A percentile compares a stretch with the other conserved stretches of the same genome.
These are phyloP conservation scores for Corvus cornix DNA, from an alignment of 2,113 vertebrate genomes.

Conservation along the genomic window DNA sequence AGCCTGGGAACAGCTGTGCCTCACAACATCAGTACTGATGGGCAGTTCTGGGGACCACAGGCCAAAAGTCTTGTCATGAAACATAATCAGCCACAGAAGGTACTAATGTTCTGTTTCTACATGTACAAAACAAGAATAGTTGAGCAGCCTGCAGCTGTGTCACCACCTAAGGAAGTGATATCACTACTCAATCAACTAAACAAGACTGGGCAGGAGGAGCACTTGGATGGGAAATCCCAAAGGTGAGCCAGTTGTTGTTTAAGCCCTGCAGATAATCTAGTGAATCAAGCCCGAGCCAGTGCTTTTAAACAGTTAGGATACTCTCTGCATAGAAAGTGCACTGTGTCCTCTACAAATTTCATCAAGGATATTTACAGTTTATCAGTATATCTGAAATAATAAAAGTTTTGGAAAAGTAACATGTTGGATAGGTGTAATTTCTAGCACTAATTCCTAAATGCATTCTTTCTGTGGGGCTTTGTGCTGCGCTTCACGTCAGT, in stretches of 20 bases:
- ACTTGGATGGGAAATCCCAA: not conserved
- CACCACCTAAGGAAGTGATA: not conserved
- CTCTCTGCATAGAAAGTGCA: not conserved
- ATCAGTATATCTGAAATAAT: not conserved
- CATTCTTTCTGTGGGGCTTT: not conserved
- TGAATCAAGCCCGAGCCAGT: rapidly evolving
- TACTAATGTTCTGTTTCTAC: not conserved
- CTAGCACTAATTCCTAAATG: not conserved
- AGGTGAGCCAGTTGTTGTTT: not conserved
- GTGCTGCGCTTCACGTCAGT: not conserved
- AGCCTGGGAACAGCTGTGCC: not conserved
- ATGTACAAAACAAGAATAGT: not conserved
- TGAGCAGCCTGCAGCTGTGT: not conserved
- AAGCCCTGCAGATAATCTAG: not conserved
- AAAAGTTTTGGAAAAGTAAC: not conserved
- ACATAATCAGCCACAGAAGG: not conserved
- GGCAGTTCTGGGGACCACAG: not conserved
- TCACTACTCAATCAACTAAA: not conserved
- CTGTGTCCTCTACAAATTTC: not conserved
- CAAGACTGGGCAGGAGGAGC: not conserved
- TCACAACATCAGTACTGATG: not conserved
- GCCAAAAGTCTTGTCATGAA: not conserved
- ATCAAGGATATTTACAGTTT: not conserved
- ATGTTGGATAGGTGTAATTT: not conserved
- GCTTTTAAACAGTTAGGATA: not conserved